Evolutionary conservation across 1,140 invertebrate species (phyloP).

Genomic region (Rhysida immarginata): DNA sequence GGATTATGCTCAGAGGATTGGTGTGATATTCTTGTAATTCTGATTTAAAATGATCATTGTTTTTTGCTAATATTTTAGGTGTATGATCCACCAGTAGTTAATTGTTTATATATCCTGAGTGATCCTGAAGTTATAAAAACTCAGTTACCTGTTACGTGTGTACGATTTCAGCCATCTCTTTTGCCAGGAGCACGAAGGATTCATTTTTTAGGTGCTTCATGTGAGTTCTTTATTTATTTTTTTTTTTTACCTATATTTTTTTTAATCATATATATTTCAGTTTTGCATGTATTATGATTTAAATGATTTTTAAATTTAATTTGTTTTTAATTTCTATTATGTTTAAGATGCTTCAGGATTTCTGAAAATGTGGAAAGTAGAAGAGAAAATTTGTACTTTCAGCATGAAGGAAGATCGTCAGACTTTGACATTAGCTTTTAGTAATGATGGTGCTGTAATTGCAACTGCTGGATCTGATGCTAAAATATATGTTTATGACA

Average conservation of each 20-base stretch:
- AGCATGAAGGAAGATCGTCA: neutral
- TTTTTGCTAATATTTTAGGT: no score
- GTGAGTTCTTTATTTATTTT: neutral
- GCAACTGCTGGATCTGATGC: neutral
- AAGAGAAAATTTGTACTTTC: neutral
- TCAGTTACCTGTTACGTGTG: neutral
- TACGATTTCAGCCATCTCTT: neutral
- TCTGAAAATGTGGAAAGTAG: neutral
- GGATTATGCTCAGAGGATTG: no score
- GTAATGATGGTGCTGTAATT: neutral
- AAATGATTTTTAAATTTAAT: neutral
- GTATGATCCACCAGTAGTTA: slow-evolving; percentile 1
- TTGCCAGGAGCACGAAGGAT: neutral
- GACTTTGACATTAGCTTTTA: neutral
- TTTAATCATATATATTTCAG: neutral
- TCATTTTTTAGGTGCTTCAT: neutral
- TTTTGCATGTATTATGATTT: neutral
- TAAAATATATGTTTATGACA: neutral
- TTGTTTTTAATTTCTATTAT: neutral
- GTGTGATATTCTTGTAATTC: no score
- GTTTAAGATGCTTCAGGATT: neutral
- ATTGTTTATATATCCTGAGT: neutral
- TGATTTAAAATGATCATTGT: no score
- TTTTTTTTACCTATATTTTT: neutral
- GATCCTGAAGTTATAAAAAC: neutral